Base-by-base conservation (phyloP, 2,113 vertebrate species). In the Gracilinanus agilis region DNA sequence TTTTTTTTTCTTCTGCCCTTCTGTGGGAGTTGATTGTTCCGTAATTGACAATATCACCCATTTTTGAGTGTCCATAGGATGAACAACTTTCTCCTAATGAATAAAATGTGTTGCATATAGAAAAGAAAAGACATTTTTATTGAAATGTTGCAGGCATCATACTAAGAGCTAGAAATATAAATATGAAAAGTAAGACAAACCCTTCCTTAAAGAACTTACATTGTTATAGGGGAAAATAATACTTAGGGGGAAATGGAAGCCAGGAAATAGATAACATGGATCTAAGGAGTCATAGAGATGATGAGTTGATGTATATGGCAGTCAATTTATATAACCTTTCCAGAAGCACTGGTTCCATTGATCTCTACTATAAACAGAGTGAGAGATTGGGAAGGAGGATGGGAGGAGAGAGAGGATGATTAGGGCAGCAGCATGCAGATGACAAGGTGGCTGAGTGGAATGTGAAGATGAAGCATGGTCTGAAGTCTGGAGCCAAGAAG, bases 1-100 rank as follows among this genome's bases (percentile, higher is more conserved):
- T 91, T 44, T 56, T 94, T 40, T 40, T 92, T 44, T 91, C 49
- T 56, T 94, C 54, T 53, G 55, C 88, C 29, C 24, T 90, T 4
- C 93, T 92, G 3, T 93, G 96, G 90, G 92, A 93, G 88, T 95
- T 90, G 54, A 94, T 95, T 92, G 90, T 27, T 96, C 94, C 93
- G 93, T 95, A 95, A 90, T 93, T 54, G 90, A 54, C 93, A 6
- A 0, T 91, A 9, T 88, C 54, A 90, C 89, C 55, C 19, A 90
- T 94, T 94, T 55, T 54, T n/a, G 91, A 96, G 92, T 92, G 44
- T 88, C 54, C 49, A 94, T 34, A 19, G 24, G 94, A 92, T 92
- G 27, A 58, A 53, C 27, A 95, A 56, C 54, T 40, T 83, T 40
- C 13, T 40, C 21, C 67, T 83, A 83, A 83, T 40, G 5, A n/a